Evolutionary conservation across 2,797 vertebrate species (phyloP), one percentile per base, ranked within the genome.

Genomic region (Lepus oiostolus): DNA sequence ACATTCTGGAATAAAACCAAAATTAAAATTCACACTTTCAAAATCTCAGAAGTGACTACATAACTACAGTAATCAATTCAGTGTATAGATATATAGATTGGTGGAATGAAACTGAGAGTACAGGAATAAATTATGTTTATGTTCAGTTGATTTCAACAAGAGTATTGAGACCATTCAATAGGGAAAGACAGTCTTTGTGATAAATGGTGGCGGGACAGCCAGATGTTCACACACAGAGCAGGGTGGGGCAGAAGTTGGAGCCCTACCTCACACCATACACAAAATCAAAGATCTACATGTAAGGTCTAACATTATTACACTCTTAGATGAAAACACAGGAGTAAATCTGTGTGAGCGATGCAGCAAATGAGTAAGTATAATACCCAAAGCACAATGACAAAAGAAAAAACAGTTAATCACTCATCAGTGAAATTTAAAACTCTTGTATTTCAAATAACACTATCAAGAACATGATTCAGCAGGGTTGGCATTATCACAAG

Each of bases 81-180:
- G 30, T 80, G 60, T 68, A 24, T 60, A 92, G 8, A 58, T 63
- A 38, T 24, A 62, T 10, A 76, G 28, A 77, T 50, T 38, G 30
- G 17, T 77, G 14, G 54, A 95, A 72, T 21, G 77, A 19, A 87
- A 67, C 16, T 65, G 11, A 5, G 10, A 93, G 35, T 87, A 11
- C 58, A 77, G 42, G 71, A 93, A 71, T 93, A 81, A 85, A 68
- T 62, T 80, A 50, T 77, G 77, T 47, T 88, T 74, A 72, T 9
- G 47, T 42, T 71, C 54, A 91, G 30, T 90, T 77, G 58, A 77
- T 90, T 77, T 38, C 58, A 42, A 83, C 47, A 76, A 71, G 11
- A 13, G 16, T 90, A 22, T 32, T 76, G 71, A 82, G 16, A 82
- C 19, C 83, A 72, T n/a, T 60, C 30, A 67, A 4, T 79, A 21